phyloP scores from a whole-genome alignment of 64 coral and sea anemone genomes.

The Acropora yongei region DNA sequence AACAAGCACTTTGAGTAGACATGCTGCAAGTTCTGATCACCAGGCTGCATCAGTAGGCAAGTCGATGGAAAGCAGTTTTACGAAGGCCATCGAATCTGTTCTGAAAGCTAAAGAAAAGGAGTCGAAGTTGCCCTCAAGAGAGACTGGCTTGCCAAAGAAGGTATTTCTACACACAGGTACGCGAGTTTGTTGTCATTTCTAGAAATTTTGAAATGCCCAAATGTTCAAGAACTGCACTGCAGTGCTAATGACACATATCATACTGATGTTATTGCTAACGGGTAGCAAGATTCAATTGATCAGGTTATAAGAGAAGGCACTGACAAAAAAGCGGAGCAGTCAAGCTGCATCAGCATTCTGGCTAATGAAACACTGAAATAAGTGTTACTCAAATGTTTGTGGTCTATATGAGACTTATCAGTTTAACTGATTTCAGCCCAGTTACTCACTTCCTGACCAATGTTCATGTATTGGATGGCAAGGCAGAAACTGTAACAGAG shows the following conservation, averaged over 20 bases:
- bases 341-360: constrained; percentile 28
- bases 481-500: too few species aligned
- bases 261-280: constrained; percentile 37
- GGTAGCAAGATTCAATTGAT: constrained; percentile 24
- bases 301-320: too few species aligned
- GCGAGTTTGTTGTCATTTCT: too few species aligned
- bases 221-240: constrained; percentile 38
- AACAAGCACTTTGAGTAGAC: constrained; percentile 49
- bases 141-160: too few species aligned
- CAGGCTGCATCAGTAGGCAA: constrained; percentile 36
- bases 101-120: too few species aligned
- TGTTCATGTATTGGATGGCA: too few species aligned
- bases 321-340: neutral
- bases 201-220: neutral
- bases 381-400: constrained; percentile 54
- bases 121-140: too few species aligned
- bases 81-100: too few species aligned
- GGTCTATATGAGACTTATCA: constrained; percentile 35
- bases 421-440: neutral
- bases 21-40: constrained; percentile 40
- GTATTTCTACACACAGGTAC: too few species aligned
- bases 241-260: constrained; percentile 17
- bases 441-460: neutral
- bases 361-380: constrained; percentile 12
- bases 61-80: neutral